Conservation (phyloP, 2,797 vertebrate genomes). For the Discoglossus pictus region DNA sequence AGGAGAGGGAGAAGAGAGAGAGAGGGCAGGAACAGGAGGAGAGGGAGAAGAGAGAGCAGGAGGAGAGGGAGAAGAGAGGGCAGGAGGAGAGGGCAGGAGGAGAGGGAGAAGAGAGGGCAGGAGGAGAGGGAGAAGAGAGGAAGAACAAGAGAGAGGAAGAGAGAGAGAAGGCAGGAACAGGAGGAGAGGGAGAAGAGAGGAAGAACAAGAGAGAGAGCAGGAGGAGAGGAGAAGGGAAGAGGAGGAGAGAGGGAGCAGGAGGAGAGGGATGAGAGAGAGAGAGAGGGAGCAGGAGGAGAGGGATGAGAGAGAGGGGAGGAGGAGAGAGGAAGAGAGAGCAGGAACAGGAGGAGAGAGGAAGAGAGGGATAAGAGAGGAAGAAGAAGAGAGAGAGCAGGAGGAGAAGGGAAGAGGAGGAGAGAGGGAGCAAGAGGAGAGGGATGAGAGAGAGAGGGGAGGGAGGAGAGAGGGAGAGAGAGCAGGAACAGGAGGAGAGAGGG, state of each 20-base stretch:
- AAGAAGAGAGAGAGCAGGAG: neutral
- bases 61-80: slow-evolving; percentile 17
- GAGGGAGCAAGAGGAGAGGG: neutral
- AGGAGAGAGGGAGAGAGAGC: neutral
- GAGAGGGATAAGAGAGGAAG: neutral
- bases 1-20: no score
- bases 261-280: neutral
- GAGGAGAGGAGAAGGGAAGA: neutral
- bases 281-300: no score
- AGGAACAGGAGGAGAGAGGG: neutral
- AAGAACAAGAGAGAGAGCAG: neutral
- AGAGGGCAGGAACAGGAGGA: no score
- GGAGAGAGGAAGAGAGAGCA: neutral
- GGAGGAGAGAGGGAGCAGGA: neutral
- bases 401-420: neutral
- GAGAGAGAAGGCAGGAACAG: neutral
- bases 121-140: neutral
- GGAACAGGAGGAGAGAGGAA: neutral
- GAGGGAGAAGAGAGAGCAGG: neutral
- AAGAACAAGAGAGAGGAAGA: neutral
- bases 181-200: neutral
- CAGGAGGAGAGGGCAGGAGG: slow-evolving; percentile 18
- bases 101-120: neutral
- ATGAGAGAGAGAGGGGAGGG: neutral
- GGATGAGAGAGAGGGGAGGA: neutral